Base-by-base conservation (phyloP, 1,140 invertebrate species). In the Eumaeus atala region DNA sequence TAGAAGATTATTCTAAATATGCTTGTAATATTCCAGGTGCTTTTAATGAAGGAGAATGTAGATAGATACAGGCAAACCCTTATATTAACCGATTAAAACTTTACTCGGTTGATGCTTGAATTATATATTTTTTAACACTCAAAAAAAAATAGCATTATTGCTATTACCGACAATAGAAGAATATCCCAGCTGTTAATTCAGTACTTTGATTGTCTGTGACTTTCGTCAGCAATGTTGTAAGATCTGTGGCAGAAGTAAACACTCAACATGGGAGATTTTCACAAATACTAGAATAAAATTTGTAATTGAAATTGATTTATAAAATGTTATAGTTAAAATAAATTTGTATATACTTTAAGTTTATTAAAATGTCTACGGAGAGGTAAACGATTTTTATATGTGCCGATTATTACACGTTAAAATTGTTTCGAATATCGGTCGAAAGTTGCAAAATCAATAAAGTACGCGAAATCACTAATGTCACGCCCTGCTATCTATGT, bases 371-470 rank as follows among this genome's bases (percentile, higher is more conserved):
- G 84, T 71, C 81, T 62, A 77, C 81, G 38, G 84, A 87, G 74
- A 87, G 84, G 84, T 87, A 83, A 75, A 63, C 61, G 53, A 28
- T 11, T 16, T 21, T 12, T 38, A 42, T 17, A 12, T 54, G 51
- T 51, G 11, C 50, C 21, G 21, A 55, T 54, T 34, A 51, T 21
- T 47, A 52, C 36, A 53, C 36, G 16, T 44, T 49, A 42, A 57
- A 69, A 77, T 76, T 65, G 58, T 66, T 78, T 78, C 63, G 63
- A 76, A 64, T 74, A 77, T 77, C 64, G 58, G 74, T 77, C 68
- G 73, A 84, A 84, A 84, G 77, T 84, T 85, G 78, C 78, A 87
- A 85, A 84, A 87, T 87, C 84, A 84, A 84, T 84, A 84, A 84
- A 84, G 81, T 84, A 76, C 82, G 76, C 82, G 80, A 84, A 87